Base-by-base conservation (phyloP, 1,140 invertebrate species). In the Tribolium madens region DNA sequence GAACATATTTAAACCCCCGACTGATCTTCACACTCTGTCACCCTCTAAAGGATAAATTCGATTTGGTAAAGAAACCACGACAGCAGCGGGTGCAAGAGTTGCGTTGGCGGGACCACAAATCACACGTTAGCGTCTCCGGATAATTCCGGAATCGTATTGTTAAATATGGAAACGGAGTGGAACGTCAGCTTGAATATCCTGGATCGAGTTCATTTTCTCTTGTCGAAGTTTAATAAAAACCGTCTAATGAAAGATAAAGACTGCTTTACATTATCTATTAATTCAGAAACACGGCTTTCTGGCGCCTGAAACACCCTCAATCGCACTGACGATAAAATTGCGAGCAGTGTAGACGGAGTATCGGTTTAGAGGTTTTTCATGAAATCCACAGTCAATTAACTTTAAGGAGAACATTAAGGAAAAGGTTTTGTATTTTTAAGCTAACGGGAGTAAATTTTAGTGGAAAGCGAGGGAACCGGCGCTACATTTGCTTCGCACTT, bases 1-100 rank as follows among this genome's bases (percentile, higher is more conserved):
- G 71, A 78, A 68, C 57, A 76, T 76, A 76, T 76, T 76, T 79
- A 79, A 79, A 69, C 26, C 46, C 42, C 12, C 21, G 52, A 76
- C 74, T 64, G 36, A 48, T 69, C 74, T 76, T 79, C 74, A 48
- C 74, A 60, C 78, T 60, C 26, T 42, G 70, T 71, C 60, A 47
- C 50, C n/a, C 52, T 36, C 42, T 57, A 64, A 71, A 76, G 47
- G 42, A 73, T 68, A 52, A 60, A 79, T 79, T 79, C 78, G 78
- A 79, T 76, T 76, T 73, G 60, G 60, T 73, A 71, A 76, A 79
- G 76, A 79, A 64, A 75, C 50, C 53, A 6, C 21, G 6, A n/a
- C 50, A 50, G 14, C 4, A 50, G 0, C 46, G 14, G 52, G 7
- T 18, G 17, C 52, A 57, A 18, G 52, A 18, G 9, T 47, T n/a